Evolutionary conservation across 35 echinoderm and acorn worm genomes (phyloP).

Genomic region (Lytechinus pictus): DNA sequence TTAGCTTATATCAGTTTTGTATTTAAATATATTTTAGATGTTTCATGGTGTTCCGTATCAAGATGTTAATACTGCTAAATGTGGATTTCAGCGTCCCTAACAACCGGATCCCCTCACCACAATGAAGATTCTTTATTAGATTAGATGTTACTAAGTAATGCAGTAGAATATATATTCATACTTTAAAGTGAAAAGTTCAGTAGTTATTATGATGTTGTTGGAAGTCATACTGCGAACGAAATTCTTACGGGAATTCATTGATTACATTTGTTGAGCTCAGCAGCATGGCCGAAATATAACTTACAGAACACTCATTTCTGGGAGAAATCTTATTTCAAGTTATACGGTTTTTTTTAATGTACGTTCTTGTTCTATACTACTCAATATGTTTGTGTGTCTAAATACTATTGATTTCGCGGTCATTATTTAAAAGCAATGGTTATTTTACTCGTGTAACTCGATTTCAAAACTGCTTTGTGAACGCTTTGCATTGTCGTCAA

Average conservation of each 20-base stretch:
- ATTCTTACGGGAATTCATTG: not conserved
- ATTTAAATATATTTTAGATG: not conserved
- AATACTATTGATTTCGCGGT: not conserved
- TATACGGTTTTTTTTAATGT: not conserved
- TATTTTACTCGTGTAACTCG: not conserved
- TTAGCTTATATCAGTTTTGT: not conserved
- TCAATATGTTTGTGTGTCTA: not conserved
- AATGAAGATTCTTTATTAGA: not conserved
- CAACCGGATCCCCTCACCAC: not conserved
- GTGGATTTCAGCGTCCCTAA: not conserved
- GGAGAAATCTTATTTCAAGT: not conserved
- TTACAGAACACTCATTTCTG: not conserved
- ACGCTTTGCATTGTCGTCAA: not conserved
- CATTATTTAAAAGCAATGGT: not conserved
- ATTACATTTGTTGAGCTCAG: not conserved
- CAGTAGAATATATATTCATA: not conserved
- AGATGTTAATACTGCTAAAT: not conserved
- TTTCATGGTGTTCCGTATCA: not conserved
- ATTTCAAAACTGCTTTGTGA: not conserved
- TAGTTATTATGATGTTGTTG: too few species aligned
- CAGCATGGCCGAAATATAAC: not conserved
- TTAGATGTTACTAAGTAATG: not conserved
- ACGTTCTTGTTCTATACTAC: not conserved
- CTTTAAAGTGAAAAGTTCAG: too few species aligned
- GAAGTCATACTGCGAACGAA: too few species aligned